A percentile compares a stretch with the other conserved stretches of the same genome.
Conservation (phyloP, 1,140 invertebrate species). For the Drosophila rhopaloa region DNA sequence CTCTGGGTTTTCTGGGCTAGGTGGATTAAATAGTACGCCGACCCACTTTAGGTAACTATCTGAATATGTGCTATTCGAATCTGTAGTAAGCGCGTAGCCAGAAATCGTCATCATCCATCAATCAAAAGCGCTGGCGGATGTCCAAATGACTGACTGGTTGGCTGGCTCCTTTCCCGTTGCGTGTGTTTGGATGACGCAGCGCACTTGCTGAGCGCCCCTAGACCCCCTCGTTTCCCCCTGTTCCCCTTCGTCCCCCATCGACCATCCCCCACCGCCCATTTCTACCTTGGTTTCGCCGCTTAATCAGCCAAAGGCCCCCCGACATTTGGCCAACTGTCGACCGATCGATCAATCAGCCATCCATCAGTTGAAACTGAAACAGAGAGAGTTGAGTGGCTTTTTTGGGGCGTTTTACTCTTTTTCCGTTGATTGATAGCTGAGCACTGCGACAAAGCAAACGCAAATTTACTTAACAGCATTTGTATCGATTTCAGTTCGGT, state of each 20-base stretch:
- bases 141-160: conserved; percentile 61
- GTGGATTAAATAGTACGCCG: conserved; percentile 31
- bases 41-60: conserved; percentile 70
- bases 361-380: conserved; percentile 62
- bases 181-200: conserved; percentile 67
- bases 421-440: conserved; percentile 68
- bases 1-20: background rate
- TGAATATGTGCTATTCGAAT: conserved; percentile 41
- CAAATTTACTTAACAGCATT: conserved; percentile 69
- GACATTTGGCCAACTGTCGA: conserved; percentile 70
- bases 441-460: conserved; percentile 39
- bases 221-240: background rate
- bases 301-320: conserved; percentile 69
- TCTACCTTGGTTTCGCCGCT: conserved; percentile 24
- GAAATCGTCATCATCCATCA: conserved; percentile 70
- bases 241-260: too few species aligned
- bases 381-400: conserved; percentile 11
- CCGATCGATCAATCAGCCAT: conserved; percentile 79
- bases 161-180: conserved; percentile 47
- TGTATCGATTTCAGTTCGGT: conserved; percentile 33
- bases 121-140: conserved; percentile 71
- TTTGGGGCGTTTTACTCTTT: conserved; percentile 13
- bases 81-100: conserved; percentile 18
- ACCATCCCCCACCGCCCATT: background rate
- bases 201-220: conserved; percentile 33